Base-by-base conservation (phyloP, 2,888 invertebrate genomes). In the Megalurothrips usitatus region DNA sequence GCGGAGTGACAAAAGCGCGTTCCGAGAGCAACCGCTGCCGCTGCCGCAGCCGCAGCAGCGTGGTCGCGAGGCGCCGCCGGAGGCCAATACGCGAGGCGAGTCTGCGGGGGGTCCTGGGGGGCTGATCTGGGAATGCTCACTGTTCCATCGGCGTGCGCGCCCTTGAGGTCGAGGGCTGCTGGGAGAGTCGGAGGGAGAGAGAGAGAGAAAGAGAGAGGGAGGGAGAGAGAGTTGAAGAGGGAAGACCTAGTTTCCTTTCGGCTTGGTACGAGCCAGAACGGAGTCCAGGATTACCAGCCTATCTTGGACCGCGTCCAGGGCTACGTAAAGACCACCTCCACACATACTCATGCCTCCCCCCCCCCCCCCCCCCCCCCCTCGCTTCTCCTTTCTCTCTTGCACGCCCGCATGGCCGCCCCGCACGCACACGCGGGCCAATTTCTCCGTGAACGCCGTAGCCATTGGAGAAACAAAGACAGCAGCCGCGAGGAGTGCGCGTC, bases 301-400 rank as follows among this genome's bases (percentile, higher is more conserved):
- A 58, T 58, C 58, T 58, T 58, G 58, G 58, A 58, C 58, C 58
- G 58, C 19, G 58, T 17, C 58, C 58, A 58, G 58, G 58, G 58
- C 14, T 52, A 19, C 52, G 52, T 10, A 19, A 17, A 12, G 52
- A 10, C 58, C 58, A 58, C 58, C 58, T 58, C 58, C 14, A 52
- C 52, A 17, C 14, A 19, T 17, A 14, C 17, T 19, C 58, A 11
- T 58, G 58, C 58, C 58, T 58, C 14, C 52, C 52, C 52, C 52
- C 52, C 52, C 52, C 52, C 52, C 34, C 19, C 14, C 14, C 58
- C 19, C 58, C 19, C 58, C 14, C 58, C 19, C 58, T 14, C 58
- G 6, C 52, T n/a, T n/a, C n/a, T n/a, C 17, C 52, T 52, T 17
- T 52, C 52, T 52, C 52, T 52, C 52, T 52, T 17, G 9, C 52